Percentiles rank a stretch among this genome's conserved stretches.
Conservation (phyloP, 2,113 vertebrate genomes). For the Dipodomys stephensi region DNA sequence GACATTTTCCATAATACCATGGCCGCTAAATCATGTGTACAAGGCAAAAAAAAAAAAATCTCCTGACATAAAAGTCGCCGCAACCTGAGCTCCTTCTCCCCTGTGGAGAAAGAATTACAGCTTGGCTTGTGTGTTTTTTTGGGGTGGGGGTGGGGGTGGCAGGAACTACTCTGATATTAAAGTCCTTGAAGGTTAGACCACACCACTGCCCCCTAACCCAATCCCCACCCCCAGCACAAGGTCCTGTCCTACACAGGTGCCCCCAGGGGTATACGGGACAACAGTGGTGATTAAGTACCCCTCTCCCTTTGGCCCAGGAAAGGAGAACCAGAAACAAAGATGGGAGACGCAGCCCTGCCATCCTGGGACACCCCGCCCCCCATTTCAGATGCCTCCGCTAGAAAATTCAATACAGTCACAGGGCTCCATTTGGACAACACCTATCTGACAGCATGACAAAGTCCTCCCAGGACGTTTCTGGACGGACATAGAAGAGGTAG, state of each 20-base stretch:
- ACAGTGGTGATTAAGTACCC: too few relatives aligned
- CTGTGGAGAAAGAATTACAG: not conserved
- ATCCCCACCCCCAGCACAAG: not conserved
- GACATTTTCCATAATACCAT: not conserved
- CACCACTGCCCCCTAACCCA: not conserved
- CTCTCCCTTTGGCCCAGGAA: not conserved
- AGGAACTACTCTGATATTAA: not conserved
- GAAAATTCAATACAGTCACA: not conserved
- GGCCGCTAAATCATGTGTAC: not conserved
- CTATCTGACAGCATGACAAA: not conserved
- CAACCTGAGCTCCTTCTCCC: not conserved
- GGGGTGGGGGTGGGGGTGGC: too few relatives aligned
- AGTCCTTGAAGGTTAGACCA: not conserved
- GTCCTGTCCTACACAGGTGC: too few relatives aligned
- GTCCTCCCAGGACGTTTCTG: not conserved
- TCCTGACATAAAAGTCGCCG: not conserved
- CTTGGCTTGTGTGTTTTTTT: not conserved
- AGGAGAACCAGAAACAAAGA: not conserved
- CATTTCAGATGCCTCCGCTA: not conserved
- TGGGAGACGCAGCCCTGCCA: not conserved
- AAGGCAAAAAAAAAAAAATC: not conserved
- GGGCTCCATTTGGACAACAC: not conserved
- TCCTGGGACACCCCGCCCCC: too few relatives aligned
- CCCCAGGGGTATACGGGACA: not conserved
- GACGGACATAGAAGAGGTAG: not conserved